Evolutionary conservation across 2,797 vertebrate species (phyloP), one percentile per base, ranked within the genome.

Genomic region (Hippoglossus hippoglossus): DNA sequence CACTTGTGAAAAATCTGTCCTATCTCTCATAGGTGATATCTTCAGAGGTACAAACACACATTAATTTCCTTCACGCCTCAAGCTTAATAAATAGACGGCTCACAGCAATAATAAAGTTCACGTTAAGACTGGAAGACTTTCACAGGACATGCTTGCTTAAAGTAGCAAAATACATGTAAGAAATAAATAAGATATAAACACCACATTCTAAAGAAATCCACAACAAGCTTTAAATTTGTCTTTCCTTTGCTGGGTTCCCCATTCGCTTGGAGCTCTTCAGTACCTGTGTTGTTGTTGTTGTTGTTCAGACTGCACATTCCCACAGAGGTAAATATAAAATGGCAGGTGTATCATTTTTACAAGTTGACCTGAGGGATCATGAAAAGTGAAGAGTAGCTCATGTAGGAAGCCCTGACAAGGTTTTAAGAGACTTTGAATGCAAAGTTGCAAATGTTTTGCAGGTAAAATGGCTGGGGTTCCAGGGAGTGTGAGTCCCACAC

Each of bases 41-140:
- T 49, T 60, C 22, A 77, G 60, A 68, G 51, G 71, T 69, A 77
- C 56, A 74, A 75, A 77, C 76, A 61, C 65, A 22, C 66, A 41
- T 79, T 79, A 59, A 52, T 70, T 49, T 67, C 61, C 64, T 49
- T 55, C 72, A 71, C 60, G 44, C 21, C 72, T 77, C 71, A 63
- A 76, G 69, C 71, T 83, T 64, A 69, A 78, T 89, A 81, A 84
- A 85, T 62, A 80, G 64, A 87, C 76, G 82, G 69, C 83, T 81
- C 74, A 90, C 89, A 84, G 73, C 79, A 75, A 86, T 79, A 81
- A 70, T 65, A 79, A 58, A 49, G 80, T 86, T 85, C 75, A 92
- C 82, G 69, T 83, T 83, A 87, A 91, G 79, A 90, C 92, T 89
- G 92, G 92, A 94, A 95, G 93, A 94, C 94, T 82, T 86, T 85